Evolutionary conservation across 2,797 vertebrate genomes (phyloP).

Genomic region (Eurystomus glaucurus): DNA sequence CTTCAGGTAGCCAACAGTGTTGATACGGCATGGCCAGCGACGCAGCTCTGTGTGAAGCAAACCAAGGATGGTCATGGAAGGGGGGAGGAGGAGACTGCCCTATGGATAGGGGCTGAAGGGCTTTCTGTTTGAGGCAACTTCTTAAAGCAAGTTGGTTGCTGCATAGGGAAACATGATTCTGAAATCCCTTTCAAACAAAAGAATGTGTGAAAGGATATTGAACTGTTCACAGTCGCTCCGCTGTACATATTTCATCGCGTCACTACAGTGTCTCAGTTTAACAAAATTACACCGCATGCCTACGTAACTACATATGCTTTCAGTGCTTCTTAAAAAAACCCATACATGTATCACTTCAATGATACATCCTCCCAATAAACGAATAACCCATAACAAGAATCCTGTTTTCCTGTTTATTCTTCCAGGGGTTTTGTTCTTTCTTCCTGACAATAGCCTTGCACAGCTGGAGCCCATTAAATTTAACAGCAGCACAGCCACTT

Average conservation of each 20-base stretch:
- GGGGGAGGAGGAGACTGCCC: neutral
- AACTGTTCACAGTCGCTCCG: neutral
- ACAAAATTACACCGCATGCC: neutral
- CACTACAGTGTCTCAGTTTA: neutral
- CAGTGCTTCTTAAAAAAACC: neutral
- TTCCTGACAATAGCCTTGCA: neutral
- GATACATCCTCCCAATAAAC: neutral
- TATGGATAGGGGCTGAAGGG: accelerated
- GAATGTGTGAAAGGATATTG: neutral
- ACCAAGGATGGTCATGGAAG: neutral
- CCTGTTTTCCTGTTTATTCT: neutral
- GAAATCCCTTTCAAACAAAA: neutral
- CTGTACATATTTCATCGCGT: accelerated
- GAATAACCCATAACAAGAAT: neutral
- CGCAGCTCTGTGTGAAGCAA: neutral
- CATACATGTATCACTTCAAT: neutral
- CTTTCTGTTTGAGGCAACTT: neutral
- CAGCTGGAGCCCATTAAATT: conserved; percentile 65
- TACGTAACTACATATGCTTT: neutral
- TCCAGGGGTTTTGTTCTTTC: neutral
- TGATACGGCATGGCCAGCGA: accelerated
- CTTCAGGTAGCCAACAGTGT: neutral
- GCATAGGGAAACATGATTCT: accelerated
- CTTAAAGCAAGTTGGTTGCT: neutral
- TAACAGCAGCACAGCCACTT: conserved; percentile 13